phyloP scores from a whole-genome alignment of 1,140 invertebrate species.

The Gryon sp. region DNA sequence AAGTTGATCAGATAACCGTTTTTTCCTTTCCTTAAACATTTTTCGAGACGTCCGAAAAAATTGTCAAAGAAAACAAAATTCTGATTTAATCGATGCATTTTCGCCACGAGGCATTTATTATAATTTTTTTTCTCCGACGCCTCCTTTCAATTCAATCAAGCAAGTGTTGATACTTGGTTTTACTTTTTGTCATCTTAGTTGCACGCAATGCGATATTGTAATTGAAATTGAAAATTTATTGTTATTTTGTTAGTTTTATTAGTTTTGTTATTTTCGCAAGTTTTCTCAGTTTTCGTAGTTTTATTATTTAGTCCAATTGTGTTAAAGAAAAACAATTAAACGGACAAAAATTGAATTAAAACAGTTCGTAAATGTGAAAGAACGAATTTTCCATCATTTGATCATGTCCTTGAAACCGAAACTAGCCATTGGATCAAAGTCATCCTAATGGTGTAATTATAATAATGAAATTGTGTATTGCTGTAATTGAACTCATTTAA shows the following conservation, averaged over 20 bases:
- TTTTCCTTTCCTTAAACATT: constrained; percentile 8
- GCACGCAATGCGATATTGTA: constrained; percentile 8
- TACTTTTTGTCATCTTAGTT: not conserved
- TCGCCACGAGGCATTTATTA: constrained; percentile 22
- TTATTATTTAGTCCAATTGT: no score
- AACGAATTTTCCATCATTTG: not conserved
- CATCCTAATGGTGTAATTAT: no score
- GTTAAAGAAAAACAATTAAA: no score
- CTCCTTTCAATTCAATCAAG: not conserved
- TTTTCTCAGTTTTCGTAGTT: no score
- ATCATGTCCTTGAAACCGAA: not conserved
- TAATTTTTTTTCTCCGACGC: not conserved
- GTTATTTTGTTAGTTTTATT: no score
- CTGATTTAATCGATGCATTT: constrained; percentile 30
- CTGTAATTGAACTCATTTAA: constrained; percentile 15
- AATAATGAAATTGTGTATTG: not conserved
- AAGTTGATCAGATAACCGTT: not conserved
- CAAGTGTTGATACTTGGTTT: constrained; percentile 19
- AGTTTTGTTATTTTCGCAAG: no score
- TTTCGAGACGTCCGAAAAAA: no score
- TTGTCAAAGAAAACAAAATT: no score
- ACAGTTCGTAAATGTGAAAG: no score
- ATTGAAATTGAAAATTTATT: no score
- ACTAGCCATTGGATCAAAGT: not conserved
- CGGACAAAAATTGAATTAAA: not conserved